Evolutionary conservation across 2,113 vertebrate genomes (phyloP).

Genomic region (Morphnarchus princeps): DNA sequence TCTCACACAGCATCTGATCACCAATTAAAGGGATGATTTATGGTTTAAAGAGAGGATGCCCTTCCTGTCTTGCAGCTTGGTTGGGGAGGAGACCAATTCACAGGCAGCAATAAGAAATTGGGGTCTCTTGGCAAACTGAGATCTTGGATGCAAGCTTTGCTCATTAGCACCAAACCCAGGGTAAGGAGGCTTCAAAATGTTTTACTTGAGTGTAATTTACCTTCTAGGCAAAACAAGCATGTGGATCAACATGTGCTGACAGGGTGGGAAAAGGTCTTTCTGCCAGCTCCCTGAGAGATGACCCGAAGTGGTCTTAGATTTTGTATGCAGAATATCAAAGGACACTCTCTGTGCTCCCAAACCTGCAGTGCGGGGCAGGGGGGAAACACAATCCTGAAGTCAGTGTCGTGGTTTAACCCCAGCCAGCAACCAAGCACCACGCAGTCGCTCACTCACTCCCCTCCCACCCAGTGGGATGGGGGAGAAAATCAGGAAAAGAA

Average conservation of each 20-base stretch:
- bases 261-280: neutral
- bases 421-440: too few species aligned
- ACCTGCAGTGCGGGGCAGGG: fast-evolving
- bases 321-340: neutral
- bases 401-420: too few species aligned
- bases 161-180: neutral
- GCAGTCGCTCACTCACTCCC: too few species aligned
- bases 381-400: fast-evolving
- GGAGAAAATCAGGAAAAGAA: too few species aligned
- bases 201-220: neutral
- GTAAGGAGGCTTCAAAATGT: neutral
- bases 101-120: neutral
- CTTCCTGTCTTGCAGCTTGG: neutral
- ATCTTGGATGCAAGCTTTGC: neutral
- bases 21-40: constrained; percentile 56
- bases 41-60: neutral
- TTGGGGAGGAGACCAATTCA: neutral
- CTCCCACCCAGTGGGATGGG: too few species aligned
- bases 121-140: neutral
- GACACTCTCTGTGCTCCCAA: neutral
- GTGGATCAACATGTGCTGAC: neutral
- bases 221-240: neutral
- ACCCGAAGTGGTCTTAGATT: neutral
- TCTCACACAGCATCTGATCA: constrained; percentile 37
- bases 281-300: neutral